These are phyloP conservation scores for Limnothrissa miodon DNA, from an alignment of 2,113 vertebrate genomes.

Conservation along the genomic window DNA sequence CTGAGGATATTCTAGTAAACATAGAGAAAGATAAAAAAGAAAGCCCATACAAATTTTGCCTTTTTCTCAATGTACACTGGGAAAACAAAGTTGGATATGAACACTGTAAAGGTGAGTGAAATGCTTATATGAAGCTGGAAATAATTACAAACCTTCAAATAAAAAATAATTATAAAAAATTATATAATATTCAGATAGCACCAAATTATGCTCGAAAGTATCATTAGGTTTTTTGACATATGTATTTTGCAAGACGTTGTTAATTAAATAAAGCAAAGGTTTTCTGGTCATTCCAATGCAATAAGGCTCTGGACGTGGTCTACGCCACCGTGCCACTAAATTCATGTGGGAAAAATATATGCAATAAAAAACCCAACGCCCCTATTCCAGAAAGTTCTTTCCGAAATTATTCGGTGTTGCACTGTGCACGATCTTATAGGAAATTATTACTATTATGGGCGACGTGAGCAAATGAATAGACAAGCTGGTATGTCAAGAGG, in stretches of 20 bases:
- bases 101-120: slow-evolving; percentile 62
- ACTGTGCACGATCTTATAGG: not conserved
- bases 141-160: slow-evolving; percentile 24
- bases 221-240: slow-evolving; percentile 49
- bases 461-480: not conserved
- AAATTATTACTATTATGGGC: too few species aligned
- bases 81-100: slow-evolving; percentile 67
- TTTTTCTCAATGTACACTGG: slow-evolving; percentile 57
- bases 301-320: not conserved
- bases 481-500: slow-evolving; percentile 4
- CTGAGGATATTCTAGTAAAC: slow-evolving; percentile 80
- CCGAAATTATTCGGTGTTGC: not conserved
- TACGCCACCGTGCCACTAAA: not conserved
- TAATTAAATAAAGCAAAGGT: slow-evolving; percentile 45
- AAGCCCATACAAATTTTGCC: slow-evolving; percentile 46
- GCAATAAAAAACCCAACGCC: not conserved
- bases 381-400: not conserved
- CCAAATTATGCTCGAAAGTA: slow-evolving; percentile 54
- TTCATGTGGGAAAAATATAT: not conserved
- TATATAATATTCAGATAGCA: slow-evolving; percentile 58
- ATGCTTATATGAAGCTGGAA: slow-evolving; percentile 42
- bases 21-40: slow-evolving; percentile 72
- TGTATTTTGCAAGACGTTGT: slow-evolving; percentile 55
- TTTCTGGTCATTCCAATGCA: not conserved
- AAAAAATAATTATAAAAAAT: slow-evolving; percentile 28